Evolutionary conservation across 2,797 vertebrate species (phyloP).

Genomic region (Falco cherrug): DNA sequence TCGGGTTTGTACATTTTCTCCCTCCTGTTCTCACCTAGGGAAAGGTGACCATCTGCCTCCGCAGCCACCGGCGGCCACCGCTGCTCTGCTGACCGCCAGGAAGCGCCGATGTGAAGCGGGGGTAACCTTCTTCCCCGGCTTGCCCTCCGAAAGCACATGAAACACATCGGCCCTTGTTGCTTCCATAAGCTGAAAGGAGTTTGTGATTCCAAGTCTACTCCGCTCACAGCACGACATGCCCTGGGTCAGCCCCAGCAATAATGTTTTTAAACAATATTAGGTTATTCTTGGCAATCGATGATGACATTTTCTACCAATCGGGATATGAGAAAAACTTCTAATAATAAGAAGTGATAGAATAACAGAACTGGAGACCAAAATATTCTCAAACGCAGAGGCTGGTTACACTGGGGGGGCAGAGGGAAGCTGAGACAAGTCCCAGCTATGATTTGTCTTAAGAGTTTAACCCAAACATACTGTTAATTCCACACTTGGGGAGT

Average conservation of each 20-base stretch:
- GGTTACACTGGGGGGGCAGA: neutral
- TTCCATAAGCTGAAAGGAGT: neutral
- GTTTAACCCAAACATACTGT: neutral
- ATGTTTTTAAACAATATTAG: constrained; percentile 57
- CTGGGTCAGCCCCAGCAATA: constrained; percentile 61
- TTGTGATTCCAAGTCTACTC: constrained; percentile 29
- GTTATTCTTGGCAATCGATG: constrained; percentile 53
- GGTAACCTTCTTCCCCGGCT: neutral
- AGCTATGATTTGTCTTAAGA: neutral
- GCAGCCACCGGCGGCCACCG: neutral
- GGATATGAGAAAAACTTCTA: constrained; percentile 30
- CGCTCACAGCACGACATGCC: constrained; percentile 18
- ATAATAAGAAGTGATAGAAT: constrained; percentile 40
- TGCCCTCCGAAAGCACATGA: neutral
- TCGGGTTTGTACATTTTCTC: fast-evolving
- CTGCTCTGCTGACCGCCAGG: neutral
- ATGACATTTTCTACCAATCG: constrained; percentile 51
- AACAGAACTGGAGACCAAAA: constrained; percentile 7
- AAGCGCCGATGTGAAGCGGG: neutral
- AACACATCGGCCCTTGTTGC: constrained; percentile 40
- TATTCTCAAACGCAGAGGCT: neutral
- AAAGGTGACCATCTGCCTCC: neutral
- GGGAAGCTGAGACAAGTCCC: neutral
- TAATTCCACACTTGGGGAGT: neutral
- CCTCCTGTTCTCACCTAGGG: neutral